Conservation (phyloP, 2,797 vertebrate species). For the Merluccius polli region DNA sequence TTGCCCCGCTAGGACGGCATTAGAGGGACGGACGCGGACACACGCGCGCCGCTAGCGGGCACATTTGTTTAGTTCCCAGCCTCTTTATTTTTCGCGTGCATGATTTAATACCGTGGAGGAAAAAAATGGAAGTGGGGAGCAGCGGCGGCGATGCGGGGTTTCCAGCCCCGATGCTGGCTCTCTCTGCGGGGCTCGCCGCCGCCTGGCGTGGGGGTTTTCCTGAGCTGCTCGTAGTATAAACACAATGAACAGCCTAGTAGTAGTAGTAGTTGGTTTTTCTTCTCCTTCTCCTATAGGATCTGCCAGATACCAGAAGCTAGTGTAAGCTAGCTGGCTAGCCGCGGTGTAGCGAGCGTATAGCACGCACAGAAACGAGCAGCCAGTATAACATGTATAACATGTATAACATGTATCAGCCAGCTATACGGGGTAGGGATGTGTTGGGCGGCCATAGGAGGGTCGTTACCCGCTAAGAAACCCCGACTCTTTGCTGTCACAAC, state of each 20-base stretch:
- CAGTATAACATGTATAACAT: neutral
- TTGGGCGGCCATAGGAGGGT: neutral
- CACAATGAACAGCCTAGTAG: neutral
- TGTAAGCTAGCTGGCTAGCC: slow-evolving; percentile 61
- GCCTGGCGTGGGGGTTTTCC: no score
- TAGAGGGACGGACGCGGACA: no score
- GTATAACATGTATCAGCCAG: neutral
- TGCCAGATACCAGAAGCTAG: slow-evolving; percentile 30
- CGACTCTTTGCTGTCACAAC: neutral
- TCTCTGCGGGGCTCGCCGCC: neutral
- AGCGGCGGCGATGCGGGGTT: neutral
- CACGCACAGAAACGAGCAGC: slow-evolving; percentile 7
- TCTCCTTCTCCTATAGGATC: neutral
- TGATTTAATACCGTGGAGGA: neutral
- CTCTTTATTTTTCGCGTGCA: neutral
- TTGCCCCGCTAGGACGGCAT: no score
- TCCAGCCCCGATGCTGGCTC: no score
- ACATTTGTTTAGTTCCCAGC: neutral
- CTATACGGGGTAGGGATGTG: no score
- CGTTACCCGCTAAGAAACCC: neutral
- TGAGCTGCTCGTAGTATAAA: neutral
- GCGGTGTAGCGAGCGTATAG: slow-evolving; percentile 46
- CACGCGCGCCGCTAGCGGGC: no score
- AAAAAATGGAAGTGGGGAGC: neutral
- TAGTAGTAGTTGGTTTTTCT: neutral